A percentile compares a stretch with the other conserved stretches of the same genome.
phyloP scores from a whole-genome alignment of 2,797 vertebrate species.

The Merluccius polli region DNA sequence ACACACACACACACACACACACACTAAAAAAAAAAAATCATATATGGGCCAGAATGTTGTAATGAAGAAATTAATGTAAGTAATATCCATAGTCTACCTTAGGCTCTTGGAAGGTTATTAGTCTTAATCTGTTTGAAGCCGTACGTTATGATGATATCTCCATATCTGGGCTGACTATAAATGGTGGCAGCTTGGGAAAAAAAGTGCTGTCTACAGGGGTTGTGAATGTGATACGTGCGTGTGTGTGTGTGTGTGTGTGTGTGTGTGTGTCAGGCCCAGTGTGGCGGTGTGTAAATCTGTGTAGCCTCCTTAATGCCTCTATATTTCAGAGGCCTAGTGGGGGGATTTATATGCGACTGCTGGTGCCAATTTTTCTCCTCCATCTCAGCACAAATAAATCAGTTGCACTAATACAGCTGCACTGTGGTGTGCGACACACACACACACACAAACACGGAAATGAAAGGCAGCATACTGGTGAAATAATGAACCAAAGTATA shows the following conservation, averaged over 20 bases:
- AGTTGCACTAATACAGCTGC: conserved; percentile 66
- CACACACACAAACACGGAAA: conserved; percentile 22
- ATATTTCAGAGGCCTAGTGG: conserved; percentile 75
- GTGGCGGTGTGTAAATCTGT: conserved; percentile 69
- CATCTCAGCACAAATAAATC: conserved; percentile 76
- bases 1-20: not conserved
- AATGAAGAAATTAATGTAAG: conserved; percentile 21
- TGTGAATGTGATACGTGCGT: conserved; percentile 41
- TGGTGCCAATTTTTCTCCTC: conserved; percentile 77
- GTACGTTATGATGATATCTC: conserved; percentile 32
- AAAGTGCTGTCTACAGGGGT: conserved; percentile 47
- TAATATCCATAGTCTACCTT: conserved; percentile 23
- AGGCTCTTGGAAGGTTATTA: conserved; percentile 6
- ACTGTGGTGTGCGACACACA: conserved; percentile 37
- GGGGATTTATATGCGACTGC: conserved; percentile 74
- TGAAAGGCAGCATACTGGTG: conserved; percentile 6
- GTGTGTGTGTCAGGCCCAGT: conserved; percentile 44
- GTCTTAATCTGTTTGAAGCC: conserved; percentile 12
- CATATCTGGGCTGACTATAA: conserved; percentile 20
- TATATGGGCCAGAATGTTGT: conserved; percentile 31
- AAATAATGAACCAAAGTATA: not conserved
- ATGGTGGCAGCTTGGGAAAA: conserved; percentile 30
- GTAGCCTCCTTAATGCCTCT: conserved; percentile 68
- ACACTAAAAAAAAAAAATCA: conserved; percentile 4
- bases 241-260: conserved; percentile 24